Conservation (phyloP, 2,113 vertebrate genomes). For the Clarias macrocephalus region DNA sequence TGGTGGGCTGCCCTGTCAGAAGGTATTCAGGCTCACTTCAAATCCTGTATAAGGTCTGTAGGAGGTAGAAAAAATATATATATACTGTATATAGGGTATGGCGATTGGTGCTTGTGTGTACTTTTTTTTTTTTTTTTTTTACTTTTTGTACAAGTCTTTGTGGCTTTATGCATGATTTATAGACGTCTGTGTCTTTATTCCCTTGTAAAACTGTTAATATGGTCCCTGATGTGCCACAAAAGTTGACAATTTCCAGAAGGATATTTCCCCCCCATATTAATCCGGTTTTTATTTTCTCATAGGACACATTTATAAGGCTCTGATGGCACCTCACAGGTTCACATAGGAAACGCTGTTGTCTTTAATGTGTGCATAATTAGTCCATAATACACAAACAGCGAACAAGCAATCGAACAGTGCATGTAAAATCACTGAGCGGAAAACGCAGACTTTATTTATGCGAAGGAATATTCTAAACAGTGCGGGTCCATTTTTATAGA, state of each 20-base stretch:
- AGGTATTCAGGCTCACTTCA: conserved; percentile 61
- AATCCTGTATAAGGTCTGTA: neutral
- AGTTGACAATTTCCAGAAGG: neutral
- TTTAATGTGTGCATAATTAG: conserved; percentile 28
- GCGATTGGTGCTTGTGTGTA: neutral
- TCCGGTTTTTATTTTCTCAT: conserved; percentile 21
- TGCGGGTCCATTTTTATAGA: neutral
- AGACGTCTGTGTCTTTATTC: neutral
- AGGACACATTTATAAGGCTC: conserved; percentile 20
- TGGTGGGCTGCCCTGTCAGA: conserved; percentile 59
- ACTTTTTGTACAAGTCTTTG: neutral
- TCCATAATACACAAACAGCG: conserved; percentile 11
- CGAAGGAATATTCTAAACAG: neutral
- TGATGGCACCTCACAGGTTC: conserved; percentile 21
- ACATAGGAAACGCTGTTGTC: neutral
- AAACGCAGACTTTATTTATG: neutral
- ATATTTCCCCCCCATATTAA: neutral
- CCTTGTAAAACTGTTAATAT: neutral
- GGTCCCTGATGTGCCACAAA: neutral
- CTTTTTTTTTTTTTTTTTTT: neutral
- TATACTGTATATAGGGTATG: neutral
- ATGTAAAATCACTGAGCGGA: conserved; percentile 4
- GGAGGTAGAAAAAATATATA: neutral
- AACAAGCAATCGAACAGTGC: neutral
- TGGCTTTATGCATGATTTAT: neutral